Conservation (phyloP, 2,113 vertebrate genomes). For the Antennarius striatus region DNA sequence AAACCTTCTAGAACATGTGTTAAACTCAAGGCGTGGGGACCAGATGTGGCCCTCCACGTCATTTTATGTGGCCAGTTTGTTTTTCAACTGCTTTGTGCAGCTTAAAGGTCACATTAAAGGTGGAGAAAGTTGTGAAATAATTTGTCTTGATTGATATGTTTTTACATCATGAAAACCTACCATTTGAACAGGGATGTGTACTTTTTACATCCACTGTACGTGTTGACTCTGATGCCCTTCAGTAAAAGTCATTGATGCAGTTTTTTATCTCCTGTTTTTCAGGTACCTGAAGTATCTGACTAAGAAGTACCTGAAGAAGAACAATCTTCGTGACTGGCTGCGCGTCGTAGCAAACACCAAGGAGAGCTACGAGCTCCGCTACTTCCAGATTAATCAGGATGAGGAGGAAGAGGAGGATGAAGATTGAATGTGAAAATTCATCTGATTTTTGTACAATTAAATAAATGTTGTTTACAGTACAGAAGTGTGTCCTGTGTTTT, state of each 20-base stretch:
- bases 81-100: too few relatives aligned
- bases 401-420: constrained; percentile 93
- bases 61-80: too few relatives aligned
- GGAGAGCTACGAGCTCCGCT: constrained; percentile 94
- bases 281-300: constrained; percentile 98
- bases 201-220: too few relatives aligned
- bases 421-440: constrained; percentile 80
- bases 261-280: constrained; percentile 17
- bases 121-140: too few relatives aligned
- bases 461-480: constrained; percentile 63
- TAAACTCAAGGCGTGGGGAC: too few relatives aligned
- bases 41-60: too few relatives aligned
- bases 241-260: too few relatives aligned
- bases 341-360: constrained; percentile 95
- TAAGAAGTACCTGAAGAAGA: constrained; percentile 98
- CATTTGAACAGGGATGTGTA: too few relatives aligned
- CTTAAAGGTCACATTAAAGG: too few relatives aligned
- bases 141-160: too few relatives aligned
- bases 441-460: constrained; percentile 71
- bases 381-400: constrained; percentile 99
- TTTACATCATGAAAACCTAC: too few relatives aligned
- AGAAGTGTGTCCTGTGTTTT: background rate
- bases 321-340: constrained; percentile 94
- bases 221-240: background rate
- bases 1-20: too few relatives aligned